These are phyloP conservation scores for Garrulus glandarius DNA, from an alignment of 2,797 vertebrate species.

Conservation along the genomic window DNA sequence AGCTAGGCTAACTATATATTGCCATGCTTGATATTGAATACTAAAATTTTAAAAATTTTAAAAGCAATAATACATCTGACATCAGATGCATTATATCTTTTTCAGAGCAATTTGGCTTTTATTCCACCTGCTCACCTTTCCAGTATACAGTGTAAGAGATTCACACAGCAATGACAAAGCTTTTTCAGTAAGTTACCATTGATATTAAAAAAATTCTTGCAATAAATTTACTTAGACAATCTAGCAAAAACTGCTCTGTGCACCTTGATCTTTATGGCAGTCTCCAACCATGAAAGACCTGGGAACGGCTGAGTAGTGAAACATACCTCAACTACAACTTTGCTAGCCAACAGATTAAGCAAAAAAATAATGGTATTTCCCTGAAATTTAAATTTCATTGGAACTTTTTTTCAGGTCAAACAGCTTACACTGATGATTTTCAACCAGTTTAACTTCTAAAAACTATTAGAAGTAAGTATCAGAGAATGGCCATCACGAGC, in stretches of 20 bases:
- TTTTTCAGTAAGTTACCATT: background rate
- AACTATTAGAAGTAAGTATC: background rate
- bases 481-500: background rate
- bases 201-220: background rate
- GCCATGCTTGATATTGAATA: background rate
- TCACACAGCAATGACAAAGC: background rate
- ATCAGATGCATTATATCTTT: background rate
- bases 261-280: background rate
- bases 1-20: background rate
- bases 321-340: background rate
- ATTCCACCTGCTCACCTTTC: background rate
- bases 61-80: background rate
- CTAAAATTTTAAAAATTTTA: background rate
- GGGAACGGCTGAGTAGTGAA: background rate
- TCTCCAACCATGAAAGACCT: background rate
- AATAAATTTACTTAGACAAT: background rate
- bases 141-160: background rate
- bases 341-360: background rate
- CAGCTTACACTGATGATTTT: background rate
- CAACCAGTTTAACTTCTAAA: background rate
- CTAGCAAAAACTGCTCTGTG: background rate
- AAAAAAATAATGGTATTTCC: background rate
- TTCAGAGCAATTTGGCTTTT: background rate
- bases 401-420: background rate
- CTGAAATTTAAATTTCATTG: background rate